A percentile compares a stretch with the other conserved stretches of the same genome.
Conservation (phyloP, 2,113 vertebrate genomes). For the Phrynosoma blainvillii region DNA sequence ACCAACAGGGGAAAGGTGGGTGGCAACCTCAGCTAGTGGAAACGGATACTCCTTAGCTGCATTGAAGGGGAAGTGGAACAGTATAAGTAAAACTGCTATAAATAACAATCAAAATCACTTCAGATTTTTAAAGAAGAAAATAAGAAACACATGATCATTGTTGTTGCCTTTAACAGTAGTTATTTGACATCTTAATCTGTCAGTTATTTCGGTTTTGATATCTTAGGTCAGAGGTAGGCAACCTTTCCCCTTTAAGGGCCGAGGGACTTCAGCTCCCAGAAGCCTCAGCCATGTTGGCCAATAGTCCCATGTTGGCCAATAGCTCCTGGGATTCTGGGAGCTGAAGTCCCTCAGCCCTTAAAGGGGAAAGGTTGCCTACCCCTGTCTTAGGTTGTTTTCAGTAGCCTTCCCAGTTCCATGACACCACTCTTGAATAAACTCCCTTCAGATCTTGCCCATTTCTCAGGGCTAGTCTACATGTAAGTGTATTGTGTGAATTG, state of each 20-base stretch:
- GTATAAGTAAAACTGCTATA: neutral
- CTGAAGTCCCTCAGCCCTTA: too few relatives aligned
- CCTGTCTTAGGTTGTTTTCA: neutral
- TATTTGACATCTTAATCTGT: neutral
- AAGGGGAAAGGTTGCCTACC: too few relatives aligned
- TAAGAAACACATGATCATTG: neutral
- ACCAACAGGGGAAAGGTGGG: too few relatives aligned
- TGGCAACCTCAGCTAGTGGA: too few relatives aligned
- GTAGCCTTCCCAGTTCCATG: neutral
- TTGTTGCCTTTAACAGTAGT: neutral
- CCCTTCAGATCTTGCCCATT: neutral
- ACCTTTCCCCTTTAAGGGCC: too few relatives aligned
- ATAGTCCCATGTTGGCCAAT: too few relatives aligned
- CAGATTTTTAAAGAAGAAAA: neutral
- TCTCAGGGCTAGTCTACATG: neutral
- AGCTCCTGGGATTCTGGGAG: too few relatives aligned
- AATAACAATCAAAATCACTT: neutral
- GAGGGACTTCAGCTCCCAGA: too few relatives aligned
- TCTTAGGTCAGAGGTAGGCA: too few relatives aligned
- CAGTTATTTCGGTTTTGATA: neutral
- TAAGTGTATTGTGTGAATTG: too few relatives aligned
- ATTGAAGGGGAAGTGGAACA: neutral
- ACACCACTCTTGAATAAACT: neutral
- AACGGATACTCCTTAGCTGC: neutral
- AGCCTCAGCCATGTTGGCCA: too few relatives aligned